Conservation (phyloP, 2,888 invertebrate genomes). For the Nemapogon koenigi region DNA sequence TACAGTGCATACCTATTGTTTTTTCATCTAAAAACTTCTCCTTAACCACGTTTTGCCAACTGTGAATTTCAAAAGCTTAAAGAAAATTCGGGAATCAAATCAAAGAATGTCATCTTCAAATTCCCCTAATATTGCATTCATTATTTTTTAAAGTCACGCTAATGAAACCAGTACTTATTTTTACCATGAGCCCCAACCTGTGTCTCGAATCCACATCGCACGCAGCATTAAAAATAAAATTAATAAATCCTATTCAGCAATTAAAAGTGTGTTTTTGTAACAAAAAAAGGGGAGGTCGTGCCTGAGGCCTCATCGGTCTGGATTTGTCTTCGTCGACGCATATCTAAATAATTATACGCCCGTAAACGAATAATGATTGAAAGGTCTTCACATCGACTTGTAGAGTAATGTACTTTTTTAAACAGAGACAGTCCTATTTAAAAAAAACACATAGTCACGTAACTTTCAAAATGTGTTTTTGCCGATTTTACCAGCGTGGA, state of each 20-base stretch:
- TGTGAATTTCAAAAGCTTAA: no score
- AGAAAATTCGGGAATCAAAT: no score
- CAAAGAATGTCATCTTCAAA: no score
- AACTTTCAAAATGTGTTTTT: no score
- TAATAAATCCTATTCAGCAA: constrained; percentile 43
- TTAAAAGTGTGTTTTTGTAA: constrained; percentile 37
- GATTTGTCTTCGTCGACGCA: constrained; percentile 32
- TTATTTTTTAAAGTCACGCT: no score
- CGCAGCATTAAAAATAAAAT: constrained; percentile 16
- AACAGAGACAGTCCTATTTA: neutral
- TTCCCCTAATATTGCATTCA: no score
- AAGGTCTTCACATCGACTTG: constrained; percentile 39
- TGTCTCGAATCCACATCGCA: constrained; percentile 5
- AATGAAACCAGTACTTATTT: no score
- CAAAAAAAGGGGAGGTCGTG: constrained; percentile 14
- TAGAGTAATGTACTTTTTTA: constrained; percentile 21
- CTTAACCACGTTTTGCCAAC: no score
- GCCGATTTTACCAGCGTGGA: no score
- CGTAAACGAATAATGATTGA: constrained; percentile 53
- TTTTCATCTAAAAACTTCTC: no score
- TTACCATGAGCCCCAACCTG: no score
- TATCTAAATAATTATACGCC: constrained; percentile 58
- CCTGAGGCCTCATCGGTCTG: constrained; percentile 37
- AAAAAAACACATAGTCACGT: neutral
- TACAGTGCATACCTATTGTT: no score